Base-by-base conservation (phyloP, 2,797 vertebrate species). In the Liasis olivaceus region DNA sequence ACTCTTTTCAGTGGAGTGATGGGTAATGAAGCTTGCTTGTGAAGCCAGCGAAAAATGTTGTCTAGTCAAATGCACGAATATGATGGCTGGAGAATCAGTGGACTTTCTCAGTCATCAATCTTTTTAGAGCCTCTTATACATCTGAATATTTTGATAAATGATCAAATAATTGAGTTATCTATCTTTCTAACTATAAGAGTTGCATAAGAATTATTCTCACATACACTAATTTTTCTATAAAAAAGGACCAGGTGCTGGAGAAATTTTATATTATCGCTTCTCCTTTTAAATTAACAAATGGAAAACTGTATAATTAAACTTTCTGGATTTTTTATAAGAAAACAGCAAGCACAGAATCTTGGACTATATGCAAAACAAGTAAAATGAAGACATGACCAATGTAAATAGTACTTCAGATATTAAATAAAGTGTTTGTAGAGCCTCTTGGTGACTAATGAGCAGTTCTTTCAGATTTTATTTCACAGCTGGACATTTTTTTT, bases 11-110 rank as follows among this genome's bases (percentile, higher is more conserved):
- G 98, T 98, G 98, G 98, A 99, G 98, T 99, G 98, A 99, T 98
- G 98, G 99, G 99, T 99, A 99, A 99, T 99, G 99, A 99, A 98
- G 99, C 99, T 99, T 98, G 98, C 98, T 98, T 98, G 98, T 98
- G 98, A 99, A 98, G 98, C 98, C 98, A 98, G 98, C 97, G 95
- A 98, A 98, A 98, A 97, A 98, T 97, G 96, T 98, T 99, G 98
- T 99, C 98, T 98, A 98, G 98, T 98, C 98, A 98, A 98, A 98
- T 98, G 98, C 98, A 97, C 98, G 99, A 98, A 98, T 99, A 98
- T 98, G 98, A 98, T 97, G 98, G 98, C 97, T 98, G 97, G 98
- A 98, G 98, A 98, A 98, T 98, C 98, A 98, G 98, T 97, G 98
- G 98, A 98, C 98, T 99, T 98, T 98, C 97, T 98, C 97, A 98